These are phyloP conservation scores for Crossocerus cetratus DNA, from an alignment of 2,888 invertebrate species.

Conservation along the genomic window DNA sequence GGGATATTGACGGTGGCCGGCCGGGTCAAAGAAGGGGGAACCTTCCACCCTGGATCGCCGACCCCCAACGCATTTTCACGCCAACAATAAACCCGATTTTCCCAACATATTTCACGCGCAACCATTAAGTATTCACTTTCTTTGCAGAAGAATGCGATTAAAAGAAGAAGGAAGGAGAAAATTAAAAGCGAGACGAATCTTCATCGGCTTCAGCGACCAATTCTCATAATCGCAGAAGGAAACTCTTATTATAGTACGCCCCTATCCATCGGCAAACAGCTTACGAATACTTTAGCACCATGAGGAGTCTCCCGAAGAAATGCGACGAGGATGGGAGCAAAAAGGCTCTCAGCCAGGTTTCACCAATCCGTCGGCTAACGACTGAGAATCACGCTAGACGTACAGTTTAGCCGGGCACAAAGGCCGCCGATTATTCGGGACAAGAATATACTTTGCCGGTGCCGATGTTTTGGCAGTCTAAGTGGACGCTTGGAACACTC, in stretches of 20 bases:
- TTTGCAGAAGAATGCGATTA: too few relatives aligned
- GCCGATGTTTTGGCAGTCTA: not conserved
- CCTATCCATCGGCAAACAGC: too few relatives aligned
- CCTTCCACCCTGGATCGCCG: not conserved
- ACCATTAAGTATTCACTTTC: not conserved
- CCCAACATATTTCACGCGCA: not conserved
- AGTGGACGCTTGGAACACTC: not conserved
- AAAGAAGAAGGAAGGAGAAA: not conserved
- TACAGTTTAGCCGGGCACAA: constrained; percentile 7
- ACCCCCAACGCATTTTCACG: too few relatives aligned
- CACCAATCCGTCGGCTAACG: constrained; percentile 12
- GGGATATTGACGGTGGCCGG: not conserved
- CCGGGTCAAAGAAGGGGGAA: not conserved
- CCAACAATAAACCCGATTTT: not conserved
- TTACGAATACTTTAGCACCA: too few relatives aligned
- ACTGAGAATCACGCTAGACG: constrained; percentile 11
- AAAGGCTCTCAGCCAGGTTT: not conserved
- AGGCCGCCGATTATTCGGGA: constrained; percentile 1
- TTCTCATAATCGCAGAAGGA: too few relatives aligned
- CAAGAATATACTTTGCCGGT: constrained; percentile 1
- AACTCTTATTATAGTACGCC: too few relatives aligned
- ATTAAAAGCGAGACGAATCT: too few relatives aligned
- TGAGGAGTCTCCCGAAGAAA: too few relatives aligned
- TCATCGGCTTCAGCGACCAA: too few relatives aligned
- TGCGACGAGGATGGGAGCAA: too few relatives aligned